Conservation (phyloP, 2,888 invertebrate species). For the Hypomecis atomaria region DNA sequence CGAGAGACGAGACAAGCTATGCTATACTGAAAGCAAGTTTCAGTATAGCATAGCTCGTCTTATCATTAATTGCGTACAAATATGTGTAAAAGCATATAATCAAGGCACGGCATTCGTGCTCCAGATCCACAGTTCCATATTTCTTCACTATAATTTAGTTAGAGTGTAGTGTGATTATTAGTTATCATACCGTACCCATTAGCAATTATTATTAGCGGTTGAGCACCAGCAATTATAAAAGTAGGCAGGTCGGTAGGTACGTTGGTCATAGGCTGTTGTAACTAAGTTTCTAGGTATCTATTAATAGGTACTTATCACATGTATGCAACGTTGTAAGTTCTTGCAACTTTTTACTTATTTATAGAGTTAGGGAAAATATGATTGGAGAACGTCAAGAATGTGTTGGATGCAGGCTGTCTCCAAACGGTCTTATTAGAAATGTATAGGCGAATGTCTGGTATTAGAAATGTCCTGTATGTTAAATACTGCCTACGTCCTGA, state of each 20-base stretch:
- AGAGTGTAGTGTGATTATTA: slow-evolving; percentile 12
- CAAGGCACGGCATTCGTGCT: slow-evolving; percentile 1
- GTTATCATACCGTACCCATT: slow-evolving; percentile 13
- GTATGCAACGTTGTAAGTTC: too few relatives aligned
- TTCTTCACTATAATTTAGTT: slow-evolving; percentile 8
- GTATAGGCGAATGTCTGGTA: too few relatives aligned
- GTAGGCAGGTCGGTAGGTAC: slow-evolving; percentile 22
- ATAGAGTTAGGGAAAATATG: too few relatives aligned
- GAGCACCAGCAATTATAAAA: slow-evolving; percentile 31
- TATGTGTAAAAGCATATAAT: neutral
- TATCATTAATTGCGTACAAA: neutral
- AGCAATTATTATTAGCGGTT: slow-evolving; percentile 17
- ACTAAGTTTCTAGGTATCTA: slow-evolving; percentile 4
- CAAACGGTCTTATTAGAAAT: too few relatives aligned
- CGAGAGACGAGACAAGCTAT: too few relatives aligned
- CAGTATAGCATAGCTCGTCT: neutral
- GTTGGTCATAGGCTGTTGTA: slow-evolving; percentile 34
- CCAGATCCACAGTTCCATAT: slow-evolving; percentile 1
- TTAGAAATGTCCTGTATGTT: too few relatives aligned
- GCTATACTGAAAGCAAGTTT: too few relatives aligned
- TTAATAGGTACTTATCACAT: neutral
- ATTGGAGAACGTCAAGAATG: too few relatives aligned
- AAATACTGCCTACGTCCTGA: too few relatives aligned
- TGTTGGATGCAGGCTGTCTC: too few relatives aligned
- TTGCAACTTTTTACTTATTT: too few relatives aligned